phyloP scores from a whole-genome alignment of 1,140 invertebrate genomes.

The Drosophila varians region DNA sequence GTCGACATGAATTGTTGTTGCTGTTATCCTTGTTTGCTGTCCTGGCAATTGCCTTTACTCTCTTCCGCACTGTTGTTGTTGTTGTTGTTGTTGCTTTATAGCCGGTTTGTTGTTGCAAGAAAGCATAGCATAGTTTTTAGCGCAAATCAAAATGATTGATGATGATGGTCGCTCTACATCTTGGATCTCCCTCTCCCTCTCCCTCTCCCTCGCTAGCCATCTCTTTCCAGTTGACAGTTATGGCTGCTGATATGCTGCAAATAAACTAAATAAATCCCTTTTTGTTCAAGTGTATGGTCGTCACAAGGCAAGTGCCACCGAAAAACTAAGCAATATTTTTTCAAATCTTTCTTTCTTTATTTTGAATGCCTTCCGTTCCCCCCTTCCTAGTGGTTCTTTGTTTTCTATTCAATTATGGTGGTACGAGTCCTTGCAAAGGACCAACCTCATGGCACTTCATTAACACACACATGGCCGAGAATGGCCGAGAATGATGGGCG shows the following conservation, averaged over 20 bases:
- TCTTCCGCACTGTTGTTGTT: slow-evolving; percentile 10
- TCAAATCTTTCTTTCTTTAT: no score
- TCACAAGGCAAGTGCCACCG: slow-evolving; percentile 29
- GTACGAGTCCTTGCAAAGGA: no score
- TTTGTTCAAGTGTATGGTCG: no score
- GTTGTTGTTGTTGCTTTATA: slow-evolving; percentile 50
- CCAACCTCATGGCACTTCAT: slow-evolving; percentile 56
- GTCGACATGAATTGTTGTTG: slow-evolving; percentile 80
- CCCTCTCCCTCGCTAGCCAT: background rate
- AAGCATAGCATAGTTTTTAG: slow-evolving; percentile 74
- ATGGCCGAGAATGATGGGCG: slow-evolving; percentile 33
- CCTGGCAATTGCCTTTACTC: slow-evolving; percentile 43
- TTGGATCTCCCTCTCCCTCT: slow-evolving; percentile 1
- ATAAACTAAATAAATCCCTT: slow-evolving; percentile 78
- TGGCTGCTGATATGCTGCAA: slow-evolving; percentile 79
- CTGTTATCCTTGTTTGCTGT: slow-evolving; percentile 71
- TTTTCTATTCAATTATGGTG: no score
- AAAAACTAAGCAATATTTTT: background rate
- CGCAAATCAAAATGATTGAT: slow-evolving; percentile 81
- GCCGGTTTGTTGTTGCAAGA: slow-evolving; percentile 33
- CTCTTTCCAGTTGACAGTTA: slow-evolving; percentile 65
- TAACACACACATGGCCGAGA: slow-evolving; percentile 31
- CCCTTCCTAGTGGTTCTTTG: no score
- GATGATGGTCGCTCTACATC: slow-evolving; percentile 71
- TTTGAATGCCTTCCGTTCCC: no score